These are phyloP conservation scores for Tolmerus cingulatus DNA, from an alignment of 2,888 invertebrate species.

Conservation along the genomic window DNA sequence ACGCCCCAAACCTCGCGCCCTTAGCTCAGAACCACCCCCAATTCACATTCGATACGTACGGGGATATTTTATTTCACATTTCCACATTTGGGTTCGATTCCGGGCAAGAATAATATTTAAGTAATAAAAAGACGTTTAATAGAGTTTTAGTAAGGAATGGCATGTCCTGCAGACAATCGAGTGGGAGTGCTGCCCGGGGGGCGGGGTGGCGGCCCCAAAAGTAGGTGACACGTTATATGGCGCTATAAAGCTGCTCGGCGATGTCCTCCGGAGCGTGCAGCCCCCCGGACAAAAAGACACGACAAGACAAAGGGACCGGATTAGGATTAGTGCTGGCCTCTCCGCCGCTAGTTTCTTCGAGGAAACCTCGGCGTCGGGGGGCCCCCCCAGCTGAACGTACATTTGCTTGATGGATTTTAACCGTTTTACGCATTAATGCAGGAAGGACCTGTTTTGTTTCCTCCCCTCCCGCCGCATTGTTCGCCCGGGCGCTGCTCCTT, in stretches of 20 bases:
- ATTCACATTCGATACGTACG: conserved; percentile 28
- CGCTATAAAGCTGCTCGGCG: conserved; percentile 1
- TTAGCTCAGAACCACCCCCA: not conserved
- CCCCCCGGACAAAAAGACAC: not conserved
- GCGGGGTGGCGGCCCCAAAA: not conserved
- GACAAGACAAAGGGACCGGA: conserved; percentile 7
- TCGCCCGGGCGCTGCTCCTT: not conserved
- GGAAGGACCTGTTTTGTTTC: conserved; percentile 42
- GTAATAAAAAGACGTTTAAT: conserved; percentile 50
- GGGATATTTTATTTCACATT: conserved; percentile 44
- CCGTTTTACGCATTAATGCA: conserved; percentile 42
- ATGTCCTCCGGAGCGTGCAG: conserved; percentile 14
- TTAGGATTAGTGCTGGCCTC: conserved; percentile 22
- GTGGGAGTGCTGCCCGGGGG: not conserved
- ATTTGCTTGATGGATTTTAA: conserved; percentile 41
- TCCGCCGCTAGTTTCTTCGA: conserved; percentile 9
- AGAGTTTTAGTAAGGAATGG: conserved; percentile 47
- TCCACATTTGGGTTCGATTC: conserved; percentile 44
- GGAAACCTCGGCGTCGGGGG: not conserved
- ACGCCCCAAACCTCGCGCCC: not conserved
- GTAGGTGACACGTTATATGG: conserved; percentile 42
- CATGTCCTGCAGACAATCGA: conserved; percentile 43
- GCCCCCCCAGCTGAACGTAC: not conserved
- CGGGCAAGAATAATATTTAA: conserved; percentile 49
- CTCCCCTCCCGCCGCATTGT: not conserved